Evolutionary conservation across 2,113 vertebrate species (phyloP).

Genomic region (Ahaetulla prasina): DNA sequence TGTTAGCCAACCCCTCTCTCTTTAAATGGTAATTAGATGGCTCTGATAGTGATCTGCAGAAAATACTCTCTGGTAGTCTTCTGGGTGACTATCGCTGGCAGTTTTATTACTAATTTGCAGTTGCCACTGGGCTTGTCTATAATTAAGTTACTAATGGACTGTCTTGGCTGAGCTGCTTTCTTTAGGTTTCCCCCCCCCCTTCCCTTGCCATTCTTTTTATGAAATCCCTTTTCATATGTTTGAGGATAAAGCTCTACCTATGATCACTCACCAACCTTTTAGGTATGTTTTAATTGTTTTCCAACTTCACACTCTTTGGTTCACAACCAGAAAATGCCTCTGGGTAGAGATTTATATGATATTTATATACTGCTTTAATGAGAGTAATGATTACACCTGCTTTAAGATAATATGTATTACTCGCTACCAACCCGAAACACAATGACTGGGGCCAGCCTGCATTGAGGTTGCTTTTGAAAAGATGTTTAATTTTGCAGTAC

Average conservation of each 20-base stretch:
- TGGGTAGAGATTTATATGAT: constrained; percentile 42
- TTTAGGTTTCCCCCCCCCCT: background rate
- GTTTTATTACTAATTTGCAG: constrained; percentile 30
- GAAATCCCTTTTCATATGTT: background rate
- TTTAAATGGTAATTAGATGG: constrained; percentile 12
- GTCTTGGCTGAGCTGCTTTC: background rate
- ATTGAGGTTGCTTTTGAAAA: background rate
- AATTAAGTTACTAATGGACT: background rate
- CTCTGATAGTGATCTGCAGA: background rate
- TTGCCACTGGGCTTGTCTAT: constrained; percentile 24
- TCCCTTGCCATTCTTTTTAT: background rate
- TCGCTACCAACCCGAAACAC: constrained; percentile 18
- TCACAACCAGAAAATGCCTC: constrained; percentile 38
- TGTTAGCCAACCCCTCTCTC: background rate
- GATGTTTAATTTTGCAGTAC: constrained; percentile 7
- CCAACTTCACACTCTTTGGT: constrained; percentile 32
- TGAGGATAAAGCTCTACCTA: constrained; percentile 17
- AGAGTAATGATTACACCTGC: constrained; percentile 41
- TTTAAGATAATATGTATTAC: constrained; percentile 47
- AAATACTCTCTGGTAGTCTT: background rate
- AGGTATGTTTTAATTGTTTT: background rate
- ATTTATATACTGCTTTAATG: constrained; percentile 52
- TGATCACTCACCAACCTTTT: background rate
- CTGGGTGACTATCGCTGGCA: constrained; percentile 9
- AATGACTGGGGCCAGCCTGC: constrained; percentile 22